These are phyloP conservation scores for Dasypogon diadema DNA, from an alignment of 2,888 invertebrate genomes.

Conservation along the genomic window DNA sequence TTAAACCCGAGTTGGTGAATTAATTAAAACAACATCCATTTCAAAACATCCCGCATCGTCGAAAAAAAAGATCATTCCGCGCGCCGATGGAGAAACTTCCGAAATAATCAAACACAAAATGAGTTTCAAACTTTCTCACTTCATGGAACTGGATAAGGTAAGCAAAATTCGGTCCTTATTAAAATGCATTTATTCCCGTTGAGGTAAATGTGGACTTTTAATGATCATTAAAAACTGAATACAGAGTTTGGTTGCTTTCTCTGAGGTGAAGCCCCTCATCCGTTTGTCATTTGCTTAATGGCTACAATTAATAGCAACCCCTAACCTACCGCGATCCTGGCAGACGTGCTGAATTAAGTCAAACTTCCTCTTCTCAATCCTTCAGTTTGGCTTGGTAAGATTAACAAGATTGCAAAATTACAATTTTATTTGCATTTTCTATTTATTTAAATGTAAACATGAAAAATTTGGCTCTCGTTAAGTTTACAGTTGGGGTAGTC, in stretches of 20 bases:
- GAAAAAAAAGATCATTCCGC: background rate
- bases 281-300: background rate
- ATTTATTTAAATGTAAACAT: too few relatives aligned
- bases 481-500: too few relatives aligned
- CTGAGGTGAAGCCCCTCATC: background rate
- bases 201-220: slow-evolving; percentile 21
- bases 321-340: too few relatives aligned
- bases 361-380: too few relatives aligned
- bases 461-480: too few relatives aligned
- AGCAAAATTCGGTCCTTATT: slow-evolving; percentile 24
- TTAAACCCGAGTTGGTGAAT: background rate
- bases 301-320: background rate
- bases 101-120: background rate
- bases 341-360: too few relatives aligned
- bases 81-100: background rate
- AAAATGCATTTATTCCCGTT: slow-evolving; percentile 34
- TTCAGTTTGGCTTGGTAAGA: too few relatives aligned
- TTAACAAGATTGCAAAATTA: too few relatives aligned
- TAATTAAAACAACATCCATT: slow-evolving; percentile 3
- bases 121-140: background rate
- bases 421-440: too few relatives aligned
- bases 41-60: background rate
- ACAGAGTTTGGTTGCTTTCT: background rate
- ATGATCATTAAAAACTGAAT: slow-evolving; percentile 21
- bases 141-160: slow-evolving; percentile 8